Evolutionary conservation across 1,140 invertebrate species (phyloP), one percentile per base, ranked within the genome.

Genomic region (Lepidurus apus): DNA sequence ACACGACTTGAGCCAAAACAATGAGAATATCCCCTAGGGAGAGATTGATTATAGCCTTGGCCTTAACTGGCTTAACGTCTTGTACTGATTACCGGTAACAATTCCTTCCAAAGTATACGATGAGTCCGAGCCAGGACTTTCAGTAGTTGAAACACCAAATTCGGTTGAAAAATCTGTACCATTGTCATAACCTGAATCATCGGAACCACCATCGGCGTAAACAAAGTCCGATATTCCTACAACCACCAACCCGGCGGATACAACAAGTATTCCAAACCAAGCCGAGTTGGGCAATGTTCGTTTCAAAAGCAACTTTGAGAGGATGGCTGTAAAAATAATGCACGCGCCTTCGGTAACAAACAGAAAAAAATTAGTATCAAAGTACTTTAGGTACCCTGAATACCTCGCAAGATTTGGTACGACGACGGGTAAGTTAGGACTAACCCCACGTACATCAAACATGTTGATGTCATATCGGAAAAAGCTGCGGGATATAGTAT

Each of bases 321-420:
- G 86, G 11, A 97, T 84, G 3, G 93, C 95, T 73, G 96, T 96
- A 85, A 98, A 99, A 11, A 98, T 88, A 80, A 98, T 97, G 0
- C 97, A 91, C 80, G 96, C 91, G 77, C 93, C 92, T 93, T 82
- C 44, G 85, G 84, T 73, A 75, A 81, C 80, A 80, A 78, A 78
- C 7, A 75, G 7, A 17, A 43, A 44, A 44, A 44, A n/a, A 76
- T 45, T 76, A 79, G 26, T 73, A 78, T 47, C 43, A 79, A 65
- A 47, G 26, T 78, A 75, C 76, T 26, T 21, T 73, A 21, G 21
- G 6, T 65, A 65, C 77, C n/a, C 65, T 4, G 73, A 44, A 8
- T 82, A 90, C 94, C 95, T 88, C 96, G 87, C 81, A 98, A 91
- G 96, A 98, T 98, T 87, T 98, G 96, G 84, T 97, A 98, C 83